Base-by-base conservation (phyloP, 2,113 vertebrate genomes). In the Channa argus region DNA sequence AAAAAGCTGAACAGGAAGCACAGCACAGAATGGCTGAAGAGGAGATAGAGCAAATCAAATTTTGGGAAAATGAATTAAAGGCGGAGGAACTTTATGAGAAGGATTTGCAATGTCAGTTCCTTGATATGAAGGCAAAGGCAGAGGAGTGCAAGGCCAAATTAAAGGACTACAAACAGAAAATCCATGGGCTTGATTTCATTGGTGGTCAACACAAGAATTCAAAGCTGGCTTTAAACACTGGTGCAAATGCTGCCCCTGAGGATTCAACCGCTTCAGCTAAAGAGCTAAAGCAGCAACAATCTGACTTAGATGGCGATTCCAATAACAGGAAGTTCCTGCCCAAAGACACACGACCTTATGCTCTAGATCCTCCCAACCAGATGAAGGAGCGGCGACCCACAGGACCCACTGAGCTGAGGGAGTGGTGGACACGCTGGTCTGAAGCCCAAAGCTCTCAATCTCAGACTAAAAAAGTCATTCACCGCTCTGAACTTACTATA, bases 1-100 rank as follows among this genome's bases (percentile, higher is more conserved):
- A 36, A 46, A 55, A 63, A 39, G 46, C 51, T 0, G 51, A 78
- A 24, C 63, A 68, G 56, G 90, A 86, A 10, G 38, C 71, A 3
- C 15, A 74, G 15, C 72, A 81, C 46, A 86, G 53, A 34, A 2
- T 47, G 5, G 68, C 6, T 1, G 68, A 80, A 4, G 82, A 89
- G 6, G 93, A 94, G 34, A 73, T 52, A 2, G 93, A 95, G 61
- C 91, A 94, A 70, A 83, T 94, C 1, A 67, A 77, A 37, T 93
- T 93, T 65, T 94, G 94, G 95, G 87, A 93, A 77, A 94, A 94
- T 0, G 94, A 95, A 61, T 74, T 95, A 33, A 93, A 89, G 61
- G 91, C 90, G 0, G 94, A 95, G 51, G 91, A 90, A 52, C 84
- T 44, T 15, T 85, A 88, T 2, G 94, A 92, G 83, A 88, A 60